Base-by-base conservation (phyloP, 1,140 invertebrate genomes). In the Bradysia coprophila region DNA sequence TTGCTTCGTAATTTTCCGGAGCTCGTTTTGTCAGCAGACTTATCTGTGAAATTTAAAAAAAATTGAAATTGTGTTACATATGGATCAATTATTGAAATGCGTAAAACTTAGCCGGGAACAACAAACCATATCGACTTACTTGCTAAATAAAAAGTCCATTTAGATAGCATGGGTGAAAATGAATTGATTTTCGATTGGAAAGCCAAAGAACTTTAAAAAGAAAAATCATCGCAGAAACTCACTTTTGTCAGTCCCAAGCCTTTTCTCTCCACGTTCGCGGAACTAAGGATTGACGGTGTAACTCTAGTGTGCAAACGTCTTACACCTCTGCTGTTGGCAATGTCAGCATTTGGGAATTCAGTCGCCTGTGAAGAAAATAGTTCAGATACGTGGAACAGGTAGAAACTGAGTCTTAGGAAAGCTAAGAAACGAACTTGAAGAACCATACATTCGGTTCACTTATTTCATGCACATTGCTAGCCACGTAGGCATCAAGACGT, bases 201-300 rank as follows among this genome's bases (percentile, higher is more conserved):
- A n/a, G n/a, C n/a, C n/a, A n/a, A n/a, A n/a, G n/a, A n/a, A n/a
- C n/a, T n/a, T n/a, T n/a, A n/a, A n/a, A n/a, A n/a, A n/a, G n/a
- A n/a, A n/a, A n/a, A n/a, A n/a, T n/a, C n/a, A n/a, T n/a, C n/a
- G n/a, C n/a, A n/a, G n/a, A n/a, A n/a, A n/a, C n/a, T n/a, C 71
- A 87, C 82, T 75, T 90, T 91, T 21, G 81, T 86, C 20, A 92
- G 73, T 37, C 89, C 89, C n/a, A 88, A 64, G 21, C 88, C 83
- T 63, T 86, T 82, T 42, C 80, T 70, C 48, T 88, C 83, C 1
- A 94, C 81, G 55, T 86, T 89, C 5, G 88, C 83, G 52, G 84
- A 88, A 51, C 81, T 81, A 0, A 95, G 63, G 9, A 84, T 76
- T 18, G 78, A 79, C 47, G 85, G 76, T 49, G 91, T 84, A 11